Evolutionary conservation across 37 sponge, comb jelly and placozoan genomes (phyloP), one percentile per base, ranked within the genome.

Genomic region (Spongilla lacustris): DNA sequence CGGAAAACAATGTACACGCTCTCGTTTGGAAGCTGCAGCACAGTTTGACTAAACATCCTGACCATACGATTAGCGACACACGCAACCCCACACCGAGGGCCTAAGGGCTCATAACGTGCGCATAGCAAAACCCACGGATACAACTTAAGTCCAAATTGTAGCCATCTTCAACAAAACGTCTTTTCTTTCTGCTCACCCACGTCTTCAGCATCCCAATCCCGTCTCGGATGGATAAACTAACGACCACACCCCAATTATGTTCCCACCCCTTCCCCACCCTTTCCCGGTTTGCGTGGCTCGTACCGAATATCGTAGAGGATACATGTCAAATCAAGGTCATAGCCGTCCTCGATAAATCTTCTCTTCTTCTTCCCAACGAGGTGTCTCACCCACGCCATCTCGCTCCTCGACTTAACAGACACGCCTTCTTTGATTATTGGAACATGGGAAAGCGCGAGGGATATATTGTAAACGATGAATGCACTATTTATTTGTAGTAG

Each of bases 291-390:
- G 19, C 12, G 19, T 6, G 12, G 19, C 1, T 58, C 21, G 58
- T 58, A 58, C 58, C 58, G 14, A 10, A 58, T 58, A 58, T 58
- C 19, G 19, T 1, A 17, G 58, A 41, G 41, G 92, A 92, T 97
- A 94, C 96, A 97, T 1, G 96, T 97, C 68, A 97, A 66, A 74
- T 99, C 99, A 66, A 99, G 83, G 83, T 99, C 98, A 66, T 77
- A 99, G 23, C 96, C 97, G 79, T 93, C 80, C 32, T 95, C 94
- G 29, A 87, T 73, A 67, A 85, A 94, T 29, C 99, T 73, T 71
- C 98, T 81, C 82, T 95, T 97, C 79, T 95, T 95, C 88, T 92
- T 95, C 10, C 97, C 97, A 32, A 99, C 99, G 58, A 95, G 41
- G 25, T 91, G 88, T 50, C 89, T 96, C 38, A 99, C 5, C 37